Evolutionary conservation across 2,888 invertebrate species (phyloP).

Genomic region (Nezara viridula): DNA sequence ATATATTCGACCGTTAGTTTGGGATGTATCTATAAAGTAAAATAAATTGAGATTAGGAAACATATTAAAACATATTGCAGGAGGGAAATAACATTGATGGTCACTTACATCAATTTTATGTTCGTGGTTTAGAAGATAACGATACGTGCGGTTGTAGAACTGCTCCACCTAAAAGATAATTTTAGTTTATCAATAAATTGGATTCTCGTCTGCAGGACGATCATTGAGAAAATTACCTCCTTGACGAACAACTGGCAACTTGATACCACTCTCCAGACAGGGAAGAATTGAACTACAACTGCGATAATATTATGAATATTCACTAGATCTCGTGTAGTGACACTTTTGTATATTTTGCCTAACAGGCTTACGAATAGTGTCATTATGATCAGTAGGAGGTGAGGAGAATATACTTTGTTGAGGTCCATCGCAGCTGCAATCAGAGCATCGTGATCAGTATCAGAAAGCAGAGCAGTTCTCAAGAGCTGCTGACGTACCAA

Average conservation of each 20-base stretch:
- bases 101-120: neutral
- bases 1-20: neutral
- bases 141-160: neutral
- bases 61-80: no score
- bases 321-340: neutral
- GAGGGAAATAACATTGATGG: neutral
- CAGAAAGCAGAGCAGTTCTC: neutral
- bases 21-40: no score
- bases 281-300: neutral
- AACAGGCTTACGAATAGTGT: neutral
- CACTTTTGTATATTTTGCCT: neutral
- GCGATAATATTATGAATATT: neutral
- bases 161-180: neutral
- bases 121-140: neutral
- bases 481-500: neutral
- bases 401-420: conserved; percentile 23
- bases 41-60: no score
- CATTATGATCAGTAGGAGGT: neutral
- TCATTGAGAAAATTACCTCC: neutral
- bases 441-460: neutral
- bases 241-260: neutral
- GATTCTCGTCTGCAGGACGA: neutral
- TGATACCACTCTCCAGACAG: neutral
- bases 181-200: neutral
- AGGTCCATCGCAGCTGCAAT: neutral